Conservation (phyloP, 1,140 invertebrate genomes). For the Sitobion miscanthi region DNA sequence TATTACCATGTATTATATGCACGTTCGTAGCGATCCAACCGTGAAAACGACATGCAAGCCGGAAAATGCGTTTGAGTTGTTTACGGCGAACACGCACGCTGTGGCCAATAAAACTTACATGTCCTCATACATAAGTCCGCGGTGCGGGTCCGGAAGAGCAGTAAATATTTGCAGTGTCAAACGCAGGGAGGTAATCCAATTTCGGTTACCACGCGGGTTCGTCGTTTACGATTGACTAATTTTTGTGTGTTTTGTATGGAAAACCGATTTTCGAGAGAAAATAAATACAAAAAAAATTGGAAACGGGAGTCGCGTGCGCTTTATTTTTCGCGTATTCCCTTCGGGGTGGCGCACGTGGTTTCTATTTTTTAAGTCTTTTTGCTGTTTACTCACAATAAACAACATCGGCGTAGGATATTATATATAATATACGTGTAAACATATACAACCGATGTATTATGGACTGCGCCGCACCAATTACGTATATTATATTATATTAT, state of each 20-base stretch:
- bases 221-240: constrained; percentile 46
- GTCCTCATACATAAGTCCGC: no score
- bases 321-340: neutral
- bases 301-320: neutral
- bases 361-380: neutral
- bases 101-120: neutral
- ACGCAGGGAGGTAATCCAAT: constrained; percentile 45
- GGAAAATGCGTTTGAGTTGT: constrained; percentile 53
- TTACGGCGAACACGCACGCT: constrained; percentile 26
- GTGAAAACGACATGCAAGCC: neutral
- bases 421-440: neutral
- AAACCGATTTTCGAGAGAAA: neutral
- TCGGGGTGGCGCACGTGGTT: neutral
- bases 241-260: constrained; percentile 36
- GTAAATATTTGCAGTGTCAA: constrained; percentile 56
- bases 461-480: neutral
- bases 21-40: neutral
- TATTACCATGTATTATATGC: neutral
- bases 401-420: neutral
- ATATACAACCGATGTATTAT: neutral
- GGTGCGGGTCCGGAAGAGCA: neutral
- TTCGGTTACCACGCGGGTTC: neutral
- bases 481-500: neutral
- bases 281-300: neutral
- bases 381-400: constrained; percentile 1